These are phyloP conservation scores for Oryzias woworae DNA, from an alignment of 2,113 vertebrate species.

Conservation along the genomic window DNA sequence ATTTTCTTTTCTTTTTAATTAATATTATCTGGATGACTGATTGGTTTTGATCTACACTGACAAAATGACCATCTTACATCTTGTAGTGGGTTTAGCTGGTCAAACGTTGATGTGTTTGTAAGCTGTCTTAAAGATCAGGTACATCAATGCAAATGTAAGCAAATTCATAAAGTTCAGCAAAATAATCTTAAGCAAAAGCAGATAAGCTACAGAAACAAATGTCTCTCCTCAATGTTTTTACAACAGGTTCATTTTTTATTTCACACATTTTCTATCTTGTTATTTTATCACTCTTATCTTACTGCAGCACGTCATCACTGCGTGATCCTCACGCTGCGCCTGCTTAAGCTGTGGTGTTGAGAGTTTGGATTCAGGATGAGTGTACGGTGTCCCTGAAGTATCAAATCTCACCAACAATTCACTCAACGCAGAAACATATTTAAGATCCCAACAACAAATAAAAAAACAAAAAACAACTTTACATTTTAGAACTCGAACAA, in stretches of 20 bases:
- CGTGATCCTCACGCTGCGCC: slow-evolving; percentile 25
- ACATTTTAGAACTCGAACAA: too few relatives aligned
- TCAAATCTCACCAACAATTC: too few relatives aligned
- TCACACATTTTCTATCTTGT: slow-evolving; percentile 21
- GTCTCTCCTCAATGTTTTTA: neutral
- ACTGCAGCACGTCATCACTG: slow-evolving; percentile 3
- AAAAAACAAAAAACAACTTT: too few relatives aligned
- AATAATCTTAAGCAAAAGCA: slow-evolving; percentile 32
- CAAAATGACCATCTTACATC: slow-evolving; percentile 2
- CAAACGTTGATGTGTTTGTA: slow-evolving; percentile 23
- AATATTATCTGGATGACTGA: neutral
- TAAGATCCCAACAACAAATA: too few relatives aligned
- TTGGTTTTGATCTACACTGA: slow-evolving; percentile 12
- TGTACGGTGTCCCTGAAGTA: neutral
- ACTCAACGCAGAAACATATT: too few relatives aligned
- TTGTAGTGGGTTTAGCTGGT: neutral
- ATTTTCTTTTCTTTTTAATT: slow-evolving; percentile 7
- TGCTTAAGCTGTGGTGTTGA: slow-evolving; percentile 25
- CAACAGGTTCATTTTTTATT: slow-evolving; percentile 22
- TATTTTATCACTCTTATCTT: slow-evolving; percentile 33
- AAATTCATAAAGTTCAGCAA: slow-evolving; percentile 20
- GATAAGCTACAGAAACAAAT: slow-evolving; percentile 7
- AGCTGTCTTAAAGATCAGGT: slow-evolving; percentile 27
- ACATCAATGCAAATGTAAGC: slow-evolving; percentile 40
- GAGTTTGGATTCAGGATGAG: slow-evolving; percentile 5